Percentiles rank a stretch among this genome's conserved stretches.
Conservation (phyloP, 2,888 invertebrate genomes). For the Amblyteles armatorius region DNA sequence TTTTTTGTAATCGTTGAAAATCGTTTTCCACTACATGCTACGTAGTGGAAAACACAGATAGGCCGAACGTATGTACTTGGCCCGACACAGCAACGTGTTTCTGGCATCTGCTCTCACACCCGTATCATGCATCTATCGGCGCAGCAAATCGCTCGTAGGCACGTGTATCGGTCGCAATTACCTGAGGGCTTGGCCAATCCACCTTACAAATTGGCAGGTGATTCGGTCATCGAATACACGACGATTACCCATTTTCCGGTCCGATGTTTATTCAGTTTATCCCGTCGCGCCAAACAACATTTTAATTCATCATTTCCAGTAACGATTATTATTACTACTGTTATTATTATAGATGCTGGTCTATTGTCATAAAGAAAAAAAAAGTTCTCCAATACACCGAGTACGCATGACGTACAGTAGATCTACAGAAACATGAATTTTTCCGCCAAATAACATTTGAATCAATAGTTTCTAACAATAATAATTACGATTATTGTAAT, state of each 20-base stretch:
- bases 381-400: no score
- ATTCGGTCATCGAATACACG: constrained; percentile 10
- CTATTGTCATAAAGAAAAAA: no score
- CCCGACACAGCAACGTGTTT: constrained; percentile 33
- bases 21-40: not conserved
- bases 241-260: constrained; percentile 4
- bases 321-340: not conserved
- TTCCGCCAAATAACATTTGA: not conserved
- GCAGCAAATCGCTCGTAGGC: not conserved
- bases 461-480: not conserved
- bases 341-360: not conserved
- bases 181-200: constrained; percentile 14
- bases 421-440: no score
- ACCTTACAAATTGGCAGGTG: constrained; percentile 43
- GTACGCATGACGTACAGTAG: no score
- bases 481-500: not conserved
- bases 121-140: not conserved
- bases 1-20: no score
- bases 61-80: not conserved
- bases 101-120: constrained; percentile 48
- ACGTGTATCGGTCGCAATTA: constrained; percentile 17
- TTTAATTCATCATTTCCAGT: not conserved
- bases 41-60: not conserved
- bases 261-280: not conserved
- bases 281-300: not conserved